These are phyloP conservation scores for Anoplius nigerrimus DNA, from an alignment of 2,888 invertebrate species.

Conservation along the genomic window DNA sequence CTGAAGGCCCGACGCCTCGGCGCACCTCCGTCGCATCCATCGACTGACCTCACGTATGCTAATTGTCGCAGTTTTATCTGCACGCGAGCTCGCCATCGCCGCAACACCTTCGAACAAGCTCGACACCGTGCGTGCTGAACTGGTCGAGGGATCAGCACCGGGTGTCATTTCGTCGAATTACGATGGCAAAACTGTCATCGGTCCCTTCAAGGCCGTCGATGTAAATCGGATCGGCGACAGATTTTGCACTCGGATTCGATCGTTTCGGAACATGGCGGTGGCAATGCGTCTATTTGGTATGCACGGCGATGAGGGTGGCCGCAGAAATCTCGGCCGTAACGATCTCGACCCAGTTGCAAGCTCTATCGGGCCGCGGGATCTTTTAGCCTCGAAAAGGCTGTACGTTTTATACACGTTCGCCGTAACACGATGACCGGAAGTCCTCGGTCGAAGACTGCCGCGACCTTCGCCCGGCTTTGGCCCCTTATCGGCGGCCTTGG, in stretches of 20 bases:
- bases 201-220: too few species aligned
- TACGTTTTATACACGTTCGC: constrained; percentile 19
- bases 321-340: too few species aligned
- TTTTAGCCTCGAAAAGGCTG: constrained; percentile 21
- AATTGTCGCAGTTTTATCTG: constrained; percentile 69
- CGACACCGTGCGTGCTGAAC: constrained; percentile 33
- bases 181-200: background rate
- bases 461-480: constrained; percentile 21
- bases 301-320: too few species aligned
- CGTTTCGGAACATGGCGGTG: background rate
- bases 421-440: constrained; percentile 47
- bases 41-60: constrained; percentile 69
- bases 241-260: background rate
- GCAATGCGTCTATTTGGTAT: too few species aligned
- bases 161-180: too few species aligned
- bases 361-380: constrained; percentile 41
- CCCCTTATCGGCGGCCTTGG: constrained; percentile 43
- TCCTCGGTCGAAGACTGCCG: constrained; percentile 33
- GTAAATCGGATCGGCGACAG: too few species aligned
- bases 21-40: constrained; percentile 40
- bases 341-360: constrained; percentile 34
- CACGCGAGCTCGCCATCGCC: constrained; percentile 62
- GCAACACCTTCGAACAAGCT: constrained; percentile 42
- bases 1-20: constrained; percentile 42
- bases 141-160: background rate